Evolutionary conservation across 2,888 invertebrate species (phyloP).

Genomic region (Trichogramma evanescens): DNA sequence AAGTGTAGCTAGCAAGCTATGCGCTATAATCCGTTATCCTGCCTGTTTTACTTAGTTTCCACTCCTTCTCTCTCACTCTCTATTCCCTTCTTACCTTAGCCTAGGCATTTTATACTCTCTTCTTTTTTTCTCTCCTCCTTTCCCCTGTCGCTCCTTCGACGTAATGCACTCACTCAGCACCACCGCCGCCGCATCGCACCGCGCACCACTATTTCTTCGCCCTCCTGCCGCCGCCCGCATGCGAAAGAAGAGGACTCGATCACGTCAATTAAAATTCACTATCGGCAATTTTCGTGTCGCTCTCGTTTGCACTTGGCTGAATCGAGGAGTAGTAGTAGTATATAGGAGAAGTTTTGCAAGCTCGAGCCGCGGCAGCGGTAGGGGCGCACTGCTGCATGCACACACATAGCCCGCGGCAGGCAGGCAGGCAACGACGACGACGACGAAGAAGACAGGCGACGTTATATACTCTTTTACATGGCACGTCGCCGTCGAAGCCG

Average conservation of each 20-base stretch:
- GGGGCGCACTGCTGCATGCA: no score
- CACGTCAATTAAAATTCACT: conserved; percentile 16
- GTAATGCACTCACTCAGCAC: background rate
- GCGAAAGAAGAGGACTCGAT: background rate
- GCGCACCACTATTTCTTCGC: background rate
- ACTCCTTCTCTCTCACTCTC: background rate
- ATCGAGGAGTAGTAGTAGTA: background rate
- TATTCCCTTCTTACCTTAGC: background rate
- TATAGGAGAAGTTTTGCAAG: no score
- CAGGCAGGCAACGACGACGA: no score
- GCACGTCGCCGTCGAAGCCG: conserved; percentile 2
- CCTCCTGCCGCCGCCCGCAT: background rate
- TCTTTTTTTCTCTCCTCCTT: background rate
- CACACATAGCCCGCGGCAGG: no score
- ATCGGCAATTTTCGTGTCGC: conserved; percentile 9
- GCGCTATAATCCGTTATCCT: no score
- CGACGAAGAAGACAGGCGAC: background rate
- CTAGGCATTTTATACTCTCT: background rate
- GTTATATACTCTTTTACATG: background rate
- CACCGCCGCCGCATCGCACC: background rate
- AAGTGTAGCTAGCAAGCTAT: no score
- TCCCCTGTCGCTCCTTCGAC: background rate
- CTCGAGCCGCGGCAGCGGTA: no score
- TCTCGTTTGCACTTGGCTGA: background rate
- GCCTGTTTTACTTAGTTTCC: background rate